phyloP scores from a whole-genome alignment of 2,888 invertebrate species.

The Xestia xanthographa region DNA sequence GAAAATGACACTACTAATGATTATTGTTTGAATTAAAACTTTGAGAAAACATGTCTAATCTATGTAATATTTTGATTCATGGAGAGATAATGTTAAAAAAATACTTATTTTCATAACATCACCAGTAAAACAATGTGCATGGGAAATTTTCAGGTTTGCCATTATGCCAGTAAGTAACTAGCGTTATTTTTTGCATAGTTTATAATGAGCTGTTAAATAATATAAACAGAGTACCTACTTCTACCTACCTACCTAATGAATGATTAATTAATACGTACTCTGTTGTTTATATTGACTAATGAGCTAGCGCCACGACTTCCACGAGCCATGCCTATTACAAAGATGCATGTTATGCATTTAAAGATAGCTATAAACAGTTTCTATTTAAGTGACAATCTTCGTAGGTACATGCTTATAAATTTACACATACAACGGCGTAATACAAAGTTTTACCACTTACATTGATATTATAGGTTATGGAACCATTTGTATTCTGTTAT shows the following conservation, averaged over 20 bases:
- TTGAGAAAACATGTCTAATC: too few species aligned
- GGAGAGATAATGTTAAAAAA: too few species aligned
- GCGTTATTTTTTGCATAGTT: conserved; percentile 5
- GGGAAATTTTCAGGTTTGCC: background rate
- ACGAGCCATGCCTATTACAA: background rate
- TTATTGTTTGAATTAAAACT: too few species aligned
- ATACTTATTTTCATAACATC: background rate
- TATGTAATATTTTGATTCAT: too few species aligned
- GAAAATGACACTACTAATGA: too few species aligned
- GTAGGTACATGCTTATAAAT: conserved; percentile 14
- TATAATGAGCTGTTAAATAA: conserved; percentile 5
- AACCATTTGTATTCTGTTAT: conserved; percentile 2
- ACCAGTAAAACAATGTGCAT: background rate
- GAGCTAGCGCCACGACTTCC: background rate
- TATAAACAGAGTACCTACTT: background rate
- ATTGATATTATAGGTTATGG: background rate
- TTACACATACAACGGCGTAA: background rate
- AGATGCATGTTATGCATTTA: background rate
- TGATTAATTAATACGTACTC: background rate
- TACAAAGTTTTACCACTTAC: conserved; percentile 1
- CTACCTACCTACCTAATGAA: background rate
- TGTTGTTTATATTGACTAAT: background rate
- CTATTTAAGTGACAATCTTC: conserved; percentile 8
- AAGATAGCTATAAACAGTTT: background rate
- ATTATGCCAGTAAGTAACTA: background rate